Evolutionary conservation across 1,140 invertebrate species (phyloP), one percentile per base, ranked within the genome.

Genomic region (Sycophaga agraensis): DNA sequence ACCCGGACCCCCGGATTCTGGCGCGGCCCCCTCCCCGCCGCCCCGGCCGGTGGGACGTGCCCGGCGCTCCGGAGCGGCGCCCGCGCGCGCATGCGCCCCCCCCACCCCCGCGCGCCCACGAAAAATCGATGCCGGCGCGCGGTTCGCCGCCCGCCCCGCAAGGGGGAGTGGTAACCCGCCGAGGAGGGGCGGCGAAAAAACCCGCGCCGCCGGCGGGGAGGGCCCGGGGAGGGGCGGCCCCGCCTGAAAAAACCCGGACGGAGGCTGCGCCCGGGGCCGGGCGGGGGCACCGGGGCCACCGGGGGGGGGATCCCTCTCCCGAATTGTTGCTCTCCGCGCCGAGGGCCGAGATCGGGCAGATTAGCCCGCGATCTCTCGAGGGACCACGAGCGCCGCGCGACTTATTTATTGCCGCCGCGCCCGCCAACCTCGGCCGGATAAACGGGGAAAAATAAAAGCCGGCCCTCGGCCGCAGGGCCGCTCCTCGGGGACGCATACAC

Each of bases 61-160:
- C 50, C 21, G 14, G 12, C 26, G 39, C 40, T 26, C 40, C 4
- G 12, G n/a, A 11, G 35, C 17, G 7, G 40, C 34, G 48, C n/a
- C n/a, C n/a, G 11, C 28, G 4, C 3, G 51, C 59, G 51, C 51
- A 45, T 51, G 48, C 48, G 58, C 22, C 1, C n/a, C 31, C 0
- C 4, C 1, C 48, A 8, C 49, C 53, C 45, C 34, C 60, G 45
- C 51, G n/a, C 39, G 60, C 53, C 40, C 22, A 54, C 50, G 51
- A 55, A 43, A 62, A 62, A 62, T 54, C 51, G 50, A 62, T 62
- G 59, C 43, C 37, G 50, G 26, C 59, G 16, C 34, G 59, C 34
- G 60, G 53, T 49, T 63, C 60, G 60, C 9, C 42, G 17, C 26
- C 16, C 17, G 19, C 17, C 17, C 48, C 42, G 11, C 28, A 59